These are phyloP conservation scores for Heterodera schachtii DNA, from an alignment of 1,140 invertebrate genomes.

Conservation along the genomic window DNA sequence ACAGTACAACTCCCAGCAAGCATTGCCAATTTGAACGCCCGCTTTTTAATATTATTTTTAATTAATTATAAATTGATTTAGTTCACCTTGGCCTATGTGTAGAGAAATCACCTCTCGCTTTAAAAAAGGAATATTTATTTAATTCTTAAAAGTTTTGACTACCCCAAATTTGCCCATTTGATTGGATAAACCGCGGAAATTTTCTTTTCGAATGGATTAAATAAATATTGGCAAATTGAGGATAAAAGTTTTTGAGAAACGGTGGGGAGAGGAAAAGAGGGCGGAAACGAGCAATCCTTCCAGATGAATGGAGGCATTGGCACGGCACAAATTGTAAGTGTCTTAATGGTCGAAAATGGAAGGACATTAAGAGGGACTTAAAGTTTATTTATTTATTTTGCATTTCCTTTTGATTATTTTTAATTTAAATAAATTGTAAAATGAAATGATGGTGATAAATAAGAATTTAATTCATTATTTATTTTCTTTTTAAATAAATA, in stretches of 20 bases:
- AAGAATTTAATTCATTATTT: too few species aligned
- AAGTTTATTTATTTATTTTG: too few species aligned
- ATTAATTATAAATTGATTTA: neutral
- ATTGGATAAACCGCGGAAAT: too few species aligned
- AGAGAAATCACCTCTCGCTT: slow-evolving; percentile 70
- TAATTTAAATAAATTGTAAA: too few species aligned
- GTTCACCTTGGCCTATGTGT: slow-evolving; percentile 68
- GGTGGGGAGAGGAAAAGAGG: neutral
- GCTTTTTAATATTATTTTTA: slow-evolving; percentile 67
- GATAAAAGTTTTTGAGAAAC: neutral
- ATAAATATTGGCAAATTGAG: neutral
- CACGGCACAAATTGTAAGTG: neutral
- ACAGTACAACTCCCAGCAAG: slow-evolving; percentile 73
- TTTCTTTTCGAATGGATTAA: neutral
- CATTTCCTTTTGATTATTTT: too few species aligned
- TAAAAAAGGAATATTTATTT: neutral
- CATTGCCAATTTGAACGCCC: slow-evolving; percentile 72
- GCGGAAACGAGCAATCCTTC: neutral
- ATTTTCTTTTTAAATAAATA: too few species aligned
- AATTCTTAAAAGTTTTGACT: neutral
- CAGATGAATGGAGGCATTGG: neutral
- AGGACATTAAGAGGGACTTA: too few species aligned
- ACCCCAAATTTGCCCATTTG: slow-evolving; percentile 20
- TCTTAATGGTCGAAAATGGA: too few species aligned
- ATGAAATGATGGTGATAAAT: too few species aligned